Percentiles rank a stretch among this genome's conserved stretches.
phyloP scores from a whole-genome alignment of 2,888 invertebrate species.

The Slavum lentiscoides region DNA sequence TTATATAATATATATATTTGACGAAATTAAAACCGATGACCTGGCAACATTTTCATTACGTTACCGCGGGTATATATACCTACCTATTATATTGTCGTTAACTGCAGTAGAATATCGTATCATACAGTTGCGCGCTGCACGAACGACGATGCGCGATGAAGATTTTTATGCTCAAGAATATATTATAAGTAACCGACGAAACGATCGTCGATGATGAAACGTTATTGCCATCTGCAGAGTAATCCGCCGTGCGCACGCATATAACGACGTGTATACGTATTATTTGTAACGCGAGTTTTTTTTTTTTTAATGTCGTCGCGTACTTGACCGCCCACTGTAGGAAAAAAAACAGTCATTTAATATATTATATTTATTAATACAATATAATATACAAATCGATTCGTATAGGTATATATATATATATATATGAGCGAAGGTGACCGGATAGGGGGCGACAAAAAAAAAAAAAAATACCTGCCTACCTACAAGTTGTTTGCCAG shows the following conservation, averaged over 20 bases:
- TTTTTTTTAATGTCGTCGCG: neutral
- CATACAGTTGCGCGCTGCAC: neutral
- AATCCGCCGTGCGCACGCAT: neutral
- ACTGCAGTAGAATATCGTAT: neutral
- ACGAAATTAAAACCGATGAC: conserved; percentile 41
- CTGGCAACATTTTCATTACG: conserved; percentile 19
- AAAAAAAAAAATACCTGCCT: neutral
- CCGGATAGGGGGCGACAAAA: conserved; percentile 52
- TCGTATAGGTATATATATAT: neutral
- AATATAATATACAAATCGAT: conserved; percentile 31
- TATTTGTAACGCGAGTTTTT: neutral
- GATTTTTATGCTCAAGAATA: neutral
- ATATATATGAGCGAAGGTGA: conserved; percentile 32
- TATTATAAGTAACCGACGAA: neutral
- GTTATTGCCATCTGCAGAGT: too few species aligned
- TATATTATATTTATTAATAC: conserved; percentile 2
- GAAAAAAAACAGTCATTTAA: conserved; percentile 16
- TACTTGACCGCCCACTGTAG: conserved; percentile 44
- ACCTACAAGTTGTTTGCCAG: conserved; percentile 22
- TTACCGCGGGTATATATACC: neutral
- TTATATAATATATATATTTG: neutral
- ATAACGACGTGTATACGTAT: neutral
- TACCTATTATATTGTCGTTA: neutral
- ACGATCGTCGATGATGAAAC: conserved; percentile 31
- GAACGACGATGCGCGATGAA: neutral